A percentile compares a stretch with the other conserved stretches of the same genome.
Conservation (phyloP, 2,113 vertebrate genomes). For the Uria lomvia region DNA sequence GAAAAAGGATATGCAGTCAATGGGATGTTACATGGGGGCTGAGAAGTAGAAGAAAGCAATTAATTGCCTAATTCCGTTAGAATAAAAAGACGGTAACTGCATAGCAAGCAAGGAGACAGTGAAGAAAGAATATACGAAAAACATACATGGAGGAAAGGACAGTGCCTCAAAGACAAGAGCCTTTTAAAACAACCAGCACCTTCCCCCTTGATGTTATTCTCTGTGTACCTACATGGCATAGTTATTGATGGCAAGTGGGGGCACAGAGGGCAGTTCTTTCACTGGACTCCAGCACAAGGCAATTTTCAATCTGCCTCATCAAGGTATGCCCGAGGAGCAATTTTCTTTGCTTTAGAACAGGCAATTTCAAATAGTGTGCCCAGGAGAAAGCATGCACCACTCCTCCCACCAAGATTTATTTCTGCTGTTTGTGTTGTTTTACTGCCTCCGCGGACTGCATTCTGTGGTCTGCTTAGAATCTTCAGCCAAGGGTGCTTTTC, state of each 20-base stretch:
- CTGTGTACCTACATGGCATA: neutral
- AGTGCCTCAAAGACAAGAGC: neutral
- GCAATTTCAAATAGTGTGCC: neutral
- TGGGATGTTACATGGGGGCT: neutral
- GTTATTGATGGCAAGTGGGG: neutral
- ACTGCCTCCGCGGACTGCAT: neutral
- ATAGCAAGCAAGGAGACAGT: neutral
- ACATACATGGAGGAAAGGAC: neutral
- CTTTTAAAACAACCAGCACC: neutral
- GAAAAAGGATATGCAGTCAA: neutral
- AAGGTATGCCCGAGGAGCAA: neutral
- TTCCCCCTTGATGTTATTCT: neutral
- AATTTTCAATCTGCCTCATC: neutral
- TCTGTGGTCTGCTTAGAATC: neutral
- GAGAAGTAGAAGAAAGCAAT: neutral
- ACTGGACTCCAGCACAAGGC: neutral
- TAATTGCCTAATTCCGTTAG: neutral
- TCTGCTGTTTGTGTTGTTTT: neutral
- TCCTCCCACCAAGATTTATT: neutral
- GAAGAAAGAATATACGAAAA: neutral
- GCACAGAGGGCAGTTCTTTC: neutral
- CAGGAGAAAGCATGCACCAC: neutral
- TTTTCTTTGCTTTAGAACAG: neutral
- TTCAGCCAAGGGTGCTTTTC: neutral
- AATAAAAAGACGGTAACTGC: neutral